Conservation (phyloP, 1,140 invertebrate genomes). For the Bradysia coprophila region DNA sequence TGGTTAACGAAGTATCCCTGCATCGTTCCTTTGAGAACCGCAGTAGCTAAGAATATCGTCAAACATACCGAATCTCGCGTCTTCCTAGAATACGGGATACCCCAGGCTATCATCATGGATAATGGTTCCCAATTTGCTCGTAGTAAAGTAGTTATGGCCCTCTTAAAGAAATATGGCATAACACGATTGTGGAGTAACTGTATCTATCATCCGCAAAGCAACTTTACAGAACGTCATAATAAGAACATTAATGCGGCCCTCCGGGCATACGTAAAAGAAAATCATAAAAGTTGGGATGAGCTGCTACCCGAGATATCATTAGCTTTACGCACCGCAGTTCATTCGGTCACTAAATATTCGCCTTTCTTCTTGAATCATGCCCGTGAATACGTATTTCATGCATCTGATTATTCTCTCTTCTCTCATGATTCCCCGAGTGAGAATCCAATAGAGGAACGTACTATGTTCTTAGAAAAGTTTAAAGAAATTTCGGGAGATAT, state of each 20-base stretch:
- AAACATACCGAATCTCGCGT: background rate
- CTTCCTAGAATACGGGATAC: background rate
- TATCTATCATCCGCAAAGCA: background rate
- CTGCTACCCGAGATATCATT: background rate
- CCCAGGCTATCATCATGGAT: background rate
- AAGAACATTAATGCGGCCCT: background rate
- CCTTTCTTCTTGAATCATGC: background rate
- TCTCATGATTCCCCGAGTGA: background rate
- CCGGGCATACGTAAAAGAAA: background rate
- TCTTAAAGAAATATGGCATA: background rate
- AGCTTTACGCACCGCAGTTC: background rate
- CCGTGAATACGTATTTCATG: background rate
- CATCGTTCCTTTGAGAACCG: background rate
- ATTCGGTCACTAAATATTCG: background rate
- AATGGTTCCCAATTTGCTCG: background rate
- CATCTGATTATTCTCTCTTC: background rate
- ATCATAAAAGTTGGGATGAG: background rate
- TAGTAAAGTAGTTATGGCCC: background rate
- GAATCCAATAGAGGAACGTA: background rate
- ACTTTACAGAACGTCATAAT: background rate
- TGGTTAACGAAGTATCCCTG: background rate
- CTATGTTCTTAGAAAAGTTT: background rate
- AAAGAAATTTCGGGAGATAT: background rate
- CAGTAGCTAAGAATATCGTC: background rate
- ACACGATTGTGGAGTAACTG: background rate